These are phyloP conservation scores for Cryptocheilus praepositus DNA, from an alignment of 2,888 invertebrate genomes.

Conservation along the genomic window DNA sequence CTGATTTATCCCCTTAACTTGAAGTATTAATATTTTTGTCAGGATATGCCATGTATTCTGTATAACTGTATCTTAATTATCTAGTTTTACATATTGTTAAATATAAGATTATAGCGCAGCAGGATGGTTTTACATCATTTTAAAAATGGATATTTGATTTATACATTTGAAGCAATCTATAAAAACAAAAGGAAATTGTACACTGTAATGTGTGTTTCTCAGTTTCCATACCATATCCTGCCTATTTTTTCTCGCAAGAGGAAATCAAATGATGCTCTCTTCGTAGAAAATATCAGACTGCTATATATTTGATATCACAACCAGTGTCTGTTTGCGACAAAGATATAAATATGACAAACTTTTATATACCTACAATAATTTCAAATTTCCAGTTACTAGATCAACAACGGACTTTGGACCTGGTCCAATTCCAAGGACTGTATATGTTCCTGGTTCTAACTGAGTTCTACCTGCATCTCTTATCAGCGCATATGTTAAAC, in stretches of 20 bases:
- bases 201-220: too few relatives aligned
- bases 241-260: too few relatives aligned
- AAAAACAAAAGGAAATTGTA: slow-evolving; percentile 3
- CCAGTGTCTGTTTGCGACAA: too few relatives aligned
- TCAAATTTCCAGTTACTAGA: slow-evolving; percentile 80
- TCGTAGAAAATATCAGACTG: too few relatives aligned
- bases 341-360: too few relatives aligned
- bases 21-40: slow-evolving; percentile 8
- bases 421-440: slow-evolving; percentile 87
- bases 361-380: slow-evolving; percentile 76
- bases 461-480: slow-evolving; percentile 86
- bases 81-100: slow-evolving; percentile 30
- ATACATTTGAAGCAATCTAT: slow-evolving; percentile 11
- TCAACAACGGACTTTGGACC: slow-evolving; percentile 78
- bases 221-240: too few relatives aligned
- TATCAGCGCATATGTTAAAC: slow-evolving; percentile 75
- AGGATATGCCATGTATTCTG: slow-evolving; percentile 8
- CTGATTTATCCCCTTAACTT: too few relatives aligned
- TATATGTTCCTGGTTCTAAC: slow-evolving; percentile 81
- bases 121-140: slow-evolving; percentile 20
- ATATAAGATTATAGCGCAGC: slow-evolving; percentile 10
- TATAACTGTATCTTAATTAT: slow-evolving; percentile 26
- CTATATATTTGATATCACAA: too few relatives aligned
- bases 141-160: slow-evolving; percentile 17
- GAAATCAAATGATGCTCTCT: too few relatives aligned